A percentile compares a stretch with the other conserved stretches of the same genome.
phyloP scores from a whole-genome alignment of 2,888 invertebrate species.

The Rhagonycha lutea region DNA sequence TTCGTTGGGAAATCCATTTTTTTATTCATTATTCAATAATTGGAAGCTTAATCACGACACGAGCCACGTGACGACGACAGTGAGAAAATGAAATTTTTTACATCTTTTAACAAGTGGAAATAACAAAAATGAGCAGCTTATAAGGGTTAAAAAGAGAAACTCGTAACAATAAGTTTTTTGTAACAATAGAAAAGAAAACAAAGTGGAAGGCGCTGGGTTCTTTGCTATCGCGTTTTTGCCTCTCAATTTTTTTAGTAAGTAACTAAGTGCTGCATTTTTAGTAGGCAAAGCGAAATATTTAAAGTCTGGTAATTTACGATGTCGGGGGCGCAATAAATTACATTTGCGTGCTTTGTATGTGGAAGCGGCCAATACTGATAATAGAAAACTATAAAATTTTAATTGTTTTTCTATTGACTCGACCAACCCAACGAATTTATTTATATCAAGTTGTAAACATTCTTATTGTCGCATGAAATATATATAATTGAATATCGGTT shows the following conservation, averaged over 20 bases:
- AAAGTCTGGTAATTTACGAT: neutral
- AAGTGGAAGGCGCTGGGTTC: neutral
- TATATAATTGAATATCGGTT: neutral
- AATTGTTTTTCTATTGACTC: constrained; percentile 1
- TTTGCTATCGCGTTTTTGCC: neutral
- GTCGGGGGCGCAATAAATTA: neutral
- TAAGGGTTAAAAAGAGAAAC: neutral
- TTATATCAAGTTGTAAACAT: neutral
- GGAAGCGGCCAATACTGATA: neutral
- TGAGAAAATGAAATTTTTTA: neutral
- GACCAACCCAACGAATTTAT: neutral
- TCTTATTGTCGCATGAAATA: neutral
- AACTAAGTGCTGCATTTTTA: neutral
- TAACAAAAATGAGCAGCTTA: neutral
- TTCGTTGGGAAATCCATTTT: neutral
- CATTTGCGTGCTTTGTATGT: constrained; percentile 1
- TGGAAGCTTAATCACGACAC: neutral
- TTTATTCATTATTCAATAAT: neutral
- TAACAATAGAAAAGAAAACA: neutral
- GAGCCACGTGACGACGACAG: neutral
- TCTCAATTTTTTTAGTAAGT: neutral
- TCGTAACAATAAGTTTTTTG: neutral
- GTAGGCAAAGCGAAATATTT: neutral
- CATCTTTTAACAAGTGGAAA: neutral
- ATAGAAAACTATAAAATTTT: constrained; percentile 1